These are phyloP conservation scores for Dendropsophus ebraccatus DNA, from an alignment of 2,113 vertebrate genomes.

Conservation along the genomic window DNA sequence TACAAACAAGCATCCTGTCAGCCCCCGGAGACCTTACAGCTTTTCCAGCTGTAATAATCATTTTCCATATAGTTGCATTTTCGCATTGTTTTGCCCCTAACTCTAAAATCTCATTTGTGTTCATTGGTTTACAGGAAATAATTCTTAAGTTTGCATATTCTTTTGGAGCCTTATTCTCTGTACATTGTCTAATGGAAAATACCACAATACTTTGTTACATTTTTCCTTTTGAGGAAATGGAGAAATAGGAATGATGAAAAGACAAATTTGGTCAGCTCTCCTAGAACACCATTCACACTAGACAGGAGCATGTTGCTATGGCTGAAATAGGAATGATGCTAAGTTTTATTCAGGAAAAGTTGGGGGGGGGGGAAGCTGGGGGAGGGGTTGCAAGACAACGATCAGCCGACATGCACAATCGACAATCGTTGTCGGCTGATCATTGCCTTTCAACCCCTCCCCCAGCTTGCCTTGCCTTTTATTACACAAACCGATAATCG, in stretches of 20 bases:
- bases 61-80: slow-evolving; percentile 24
- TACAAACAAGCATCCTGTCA: slow-evolving; percentile 14
- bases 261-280: too few relatives aligned
- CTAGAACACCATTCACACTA: too few relatives aligned
- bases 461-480: too few relatives aligned
- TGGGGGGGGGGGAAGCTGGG: too few relatives aligned
- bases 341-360: too few relatives aligned
- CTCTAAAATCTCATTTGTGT: slow-evolving; percentile 44
- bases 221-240: neutral
- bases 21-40: slow-evolving; percentile 28
- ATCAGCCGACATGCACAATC: too few relatives aligned
- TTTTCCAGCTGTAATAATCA: slow-evolving; percentile 15
- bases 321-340: neutral
- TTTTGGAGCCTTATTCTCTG: neutral
- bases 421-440: too few relatives aligned
- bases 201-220: too few relatives aligned
- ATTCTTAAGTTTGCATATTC: neutral
- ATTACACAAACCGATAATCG: too few relatives aligned
- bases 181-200: neutral
- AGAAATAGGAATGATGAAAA: neutral
- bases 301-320: too few relatives aligned
- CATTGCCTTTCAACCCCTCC: too few relatives aligned
- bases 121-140: slow-evolving; percentile 3
- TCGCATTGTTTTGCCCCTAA: slow-evolving; percentile 38
- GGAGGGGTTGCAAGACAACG: too few relatives aligned